These are phyloP conservation scores for Sebastes taczanowskii DNA, from an alignment of 2,797 vertebrate genomes.

Conservation along the genomic window DNA sequence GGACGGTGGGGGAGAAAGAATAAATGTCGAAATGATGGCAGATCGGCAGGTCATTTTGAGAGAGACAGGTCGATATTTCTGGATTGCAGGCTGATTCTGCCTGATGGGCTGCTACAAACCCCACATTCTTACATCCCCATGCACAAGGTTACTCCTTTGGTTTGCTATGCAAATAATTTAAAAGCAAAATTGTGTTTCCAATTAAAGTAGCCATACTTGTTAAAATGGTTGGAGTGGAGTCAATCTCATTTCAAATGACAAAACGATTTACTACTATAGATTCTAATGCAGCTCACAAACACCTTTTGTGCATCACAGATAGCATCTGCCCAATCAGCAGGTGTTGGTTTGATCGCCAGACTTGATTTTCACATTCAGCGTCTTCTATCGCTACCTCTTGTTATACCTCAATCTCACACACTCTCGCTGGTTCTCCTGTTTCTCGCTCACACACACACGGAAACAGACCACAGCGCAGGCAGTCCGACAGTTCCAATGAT, in stretches of 20 bases:
- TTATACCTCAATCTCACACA: not conserved
- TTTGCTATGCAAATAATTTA: not conserved
- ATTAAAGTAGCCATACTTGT: not conserved
- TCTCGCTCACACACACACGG: not conserved
- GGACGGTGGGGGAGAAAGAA: not conserved
- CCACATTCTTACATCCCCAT: not conserved
- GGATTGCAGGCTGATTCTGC: not conserved
- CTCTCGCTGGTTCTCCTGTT: not conserved
- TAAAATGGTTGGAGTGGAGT: not conserved
- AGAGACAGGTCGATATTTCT: not conserved
- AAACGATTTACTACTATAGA: not conserved
- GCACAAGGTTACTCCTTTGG: not conserved
- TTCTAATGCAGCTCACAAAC: not conserved
- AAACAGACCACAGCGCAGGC: not conserved
- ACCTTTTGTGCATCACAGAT: not conserved
- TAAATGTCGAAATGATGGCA: not conserved
- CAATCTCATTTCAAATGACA: not conserved
- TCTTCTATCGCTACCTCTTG: not conserved
- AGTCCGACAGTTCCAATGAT: conserved; percentile 23
- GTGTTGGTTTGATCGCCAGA: conserved; percentile 12
- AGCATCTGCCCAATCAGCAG: not conserved
- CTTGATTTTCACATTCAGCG: conserved; percentile 26
- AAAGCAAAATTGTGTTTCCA: not conserved
- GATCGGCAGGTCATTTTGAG: not conserved
- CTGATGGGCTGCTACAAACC: not conserved